Conservation (phyloP, 2,797 vertebrate genomes). For the Poecilia picta region DNA sequence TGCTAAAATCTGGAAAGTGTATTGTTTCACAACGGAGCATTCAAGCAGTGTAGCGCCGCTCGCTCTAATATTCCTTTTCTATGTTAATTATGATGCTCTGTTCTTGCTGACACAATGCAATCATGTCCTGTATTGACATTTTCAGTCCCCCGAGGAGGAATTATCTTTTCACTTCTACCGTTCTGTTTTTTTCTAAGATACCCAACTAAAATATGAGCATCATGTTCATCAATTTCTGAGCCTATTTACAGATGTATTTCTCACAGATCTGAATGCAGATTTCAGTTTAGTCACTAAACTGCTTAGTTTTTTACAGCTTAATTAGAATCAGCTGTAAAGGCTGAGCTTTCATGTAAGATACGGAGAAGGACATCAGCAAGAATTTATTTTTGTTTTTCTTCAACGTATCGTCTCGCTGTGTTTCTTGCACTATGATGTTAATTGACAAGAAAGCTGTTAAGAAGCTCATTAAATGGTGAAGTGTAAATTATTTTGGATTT, state of each 20-base stretch:
- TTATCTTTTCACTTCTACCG: neutral
- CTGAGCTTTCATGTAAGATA: neutral
- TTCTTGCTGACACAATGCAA: constrained; percentile 4
- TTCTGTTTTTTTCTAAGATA: neutral
- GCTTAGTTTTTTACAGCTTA: too few relatives aligned
- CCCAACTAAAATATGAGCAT: neutral
- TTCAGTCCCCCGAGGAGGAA: constrained; percentile 2
- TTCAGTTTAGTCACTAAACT: neutral
- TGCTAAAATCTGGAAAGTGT: neutral
- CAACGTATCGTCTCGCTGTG: neutral
- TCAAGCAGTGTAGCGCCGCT: neutral
- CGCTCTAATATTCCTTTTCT: neutral
- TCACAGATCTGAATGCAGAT: neutral
- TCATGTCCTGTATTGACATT: constrained; percentile 9
- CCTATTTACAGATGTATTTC: neutral
- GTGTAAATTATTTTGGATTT: neutral
- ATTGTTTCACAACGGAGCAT: neutral
- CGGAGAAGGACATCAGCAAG: neutral
- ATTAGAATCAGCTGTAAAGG: neutral
- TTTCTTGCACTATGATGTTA: neutral
- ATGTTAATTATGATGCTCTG: neutral
- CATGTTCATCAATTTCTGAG: neutral
- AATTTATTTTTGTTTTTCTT: neutral
- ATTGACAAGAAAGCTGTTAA: neutral
- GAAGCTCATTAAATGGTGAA: neutral